Conservation (phyloP, 2,113 vertebrate species). For the Scomber japonicus region DNA sequence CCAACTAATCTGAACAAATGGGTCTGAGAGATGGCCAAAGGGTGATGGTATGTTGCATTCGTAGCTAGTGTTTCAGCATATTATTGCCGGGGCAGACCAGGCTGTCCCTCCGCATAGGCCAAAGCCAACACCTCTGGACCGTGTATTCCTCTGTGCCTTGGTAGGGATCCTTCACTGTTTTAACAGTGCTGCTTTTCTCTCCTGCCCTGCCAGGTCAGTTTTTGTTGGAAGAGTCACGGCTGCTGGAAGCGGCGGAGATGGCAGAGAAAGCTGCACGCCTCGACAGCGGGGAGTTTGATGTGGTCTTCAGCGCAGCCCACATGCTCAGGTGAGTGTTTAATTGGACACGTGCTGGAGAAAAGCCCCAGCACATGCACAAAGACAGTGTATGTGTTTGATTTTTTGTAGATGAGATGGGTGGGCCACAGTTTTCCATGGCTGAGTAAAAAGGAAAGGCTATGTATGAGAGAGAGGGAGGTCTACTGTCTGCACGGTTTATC, state of each 20-base stretch:
- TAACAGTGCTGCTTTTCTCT: slow-evolving; percentile 54
- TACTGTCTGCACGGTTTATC: slow-evolving; percentile 75
- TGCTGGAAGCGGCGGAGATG: slow-evolving; percentile 97
- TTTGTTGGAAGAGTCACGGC: slow-evolving; percentile 95
- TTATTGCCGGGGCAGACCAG: slow-evolving; percentile 45
- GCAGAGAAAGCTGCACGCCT: slow-evolving; percentile 96
- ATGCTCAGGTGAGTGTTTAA: slow-evolving; percentile 93
- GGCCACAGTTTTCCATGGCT: slow-evolving; percentile 51
- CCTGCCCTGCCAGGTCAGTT: slow-evolving; percentile 91
- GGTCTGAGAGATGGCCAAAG: slow-evolving; percentile 58
- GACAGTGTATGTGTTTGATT: slow-evolving; percentile 16
- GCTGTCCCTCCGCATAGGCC: slow-evolving; percentile 38
- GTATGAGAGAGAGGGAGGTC: slow-evolving; percentile 60
- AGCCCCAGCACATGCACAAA: slow-evolving; percentile 1
- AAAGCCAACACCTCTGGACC: slow-evolving; percentile 60
- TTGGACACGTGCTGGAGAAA: slow-evolving; percentile 11
- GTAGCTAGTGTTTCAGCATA: slow-evolving; percentile 63
- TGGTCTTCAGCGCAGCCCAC: slow-evolving; percentile 98
- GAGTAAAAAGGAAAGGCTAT: slow-evolving; percentile 39
- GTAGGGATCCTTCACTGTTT: slow-evolving; percentile 49
- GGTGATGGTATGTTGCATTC: slow-evolving; percentile 34
- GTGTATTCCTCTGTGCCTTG: slow-evolving; percentile 46
- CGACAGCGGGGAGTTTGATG: slow-evolving; percentile 95
- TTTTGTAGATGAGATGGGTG: slow-evolving; percentile 42
- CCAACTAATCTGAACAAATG: slow-evolving; percentile 71